Base-by-base conservation (phyloP, 2,797 vertebrate genomes). In the Xerus rutilus region DNA sequence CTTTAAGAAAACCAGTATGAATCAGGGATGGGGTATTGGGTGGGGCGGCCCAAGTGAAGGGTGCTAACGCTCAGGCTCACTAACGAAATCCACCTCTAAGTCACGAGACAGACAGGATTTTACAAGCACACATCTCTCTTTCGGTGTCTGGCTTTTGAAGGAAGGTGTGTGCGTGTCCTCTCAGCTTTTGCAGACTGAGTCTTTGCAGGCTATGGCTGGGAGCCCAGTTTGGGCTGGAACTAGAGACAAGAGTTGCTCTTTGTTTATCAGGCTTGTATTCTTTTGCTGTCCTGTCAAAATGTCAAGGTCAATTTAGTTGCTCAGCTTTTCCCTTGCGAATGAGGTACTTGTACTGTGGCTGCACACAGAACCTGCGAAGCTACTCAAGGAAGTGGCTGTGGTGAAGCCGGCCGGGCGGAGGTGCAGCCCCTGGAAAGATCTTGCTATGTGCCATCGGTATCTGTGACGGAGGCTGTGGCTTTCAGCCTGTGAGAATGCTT, bases 151-250 rank as follows among this genome's bases (percentile, higher is more conserved):
- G 3, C 74, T 47, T 62, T 21, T 3, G 81, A 11, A 52, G 4
- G 30, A 25, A 0, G 10, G 1, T 20, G 0, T 59, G 0, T 4
- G 17, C 1, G 0, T 5, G 9, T 10, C 0, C 0, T 6, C 35
- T 70, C 8, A 0, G 20, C 59, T n/a, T 69, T 49, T 45, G 74
- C 21, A 3, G 5, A 45, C 30, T 0, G 43, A 49, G 5, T 1
- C 86, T n/a, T 10, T 28, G 25, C 3, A 32, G 52, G 15, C 21
- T 23, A 1, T 9, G 14, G 30, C 49, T 43, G 2, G 30, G 64
- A 39, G 35, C 43, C 52, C 20, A 0, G 10, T 5, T 43, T 32
- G 35, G 39, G 78, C 2, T 3, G 54, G 52, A 54, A 14, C 21
- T 12, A 0, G 62, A 62, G 25, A 20, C 21, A 5, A 47, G 10